These are phyloP conservation scores for Scopus umbretta DNA, from an alignment of 2,113 vertebrate species.

Conservation along the genomic window DNA sequence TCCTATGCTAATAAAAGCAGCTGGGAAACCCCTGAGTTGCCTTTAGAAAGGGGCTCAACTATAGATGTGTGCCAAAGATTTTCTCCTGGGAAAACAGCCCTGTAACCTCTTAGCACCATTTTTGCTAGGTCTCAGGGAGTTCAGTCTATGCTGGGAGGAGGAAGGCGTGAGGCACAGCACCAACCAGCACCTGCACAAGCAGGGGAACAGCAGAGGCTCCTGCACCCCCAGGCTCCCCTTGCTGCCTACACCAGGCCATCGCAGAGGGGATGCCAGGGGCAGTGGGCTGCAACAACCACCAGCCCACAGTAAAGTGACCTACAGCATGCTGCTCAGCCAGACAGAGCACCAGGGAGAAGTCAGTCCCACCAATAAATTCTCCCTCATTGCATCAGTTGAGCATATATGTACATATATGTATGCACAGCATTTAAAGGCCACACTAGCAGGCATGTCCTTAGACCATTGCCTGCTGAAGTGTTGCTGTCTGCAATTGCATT, in stretches of 20 bases:
- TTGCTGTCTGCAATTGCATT: neutral
- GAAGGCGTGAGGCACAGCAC: neutral
- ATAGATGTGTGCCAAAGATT: neutral
- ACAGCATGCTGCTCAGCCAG: neutral
- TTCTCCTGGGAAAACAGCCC: neutral
- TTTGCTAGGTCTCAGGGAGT: neutral
- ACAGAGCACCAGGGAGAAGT: neutral
- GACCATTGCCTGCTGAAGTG: neutral
- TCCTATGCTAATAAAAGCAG: neutral
- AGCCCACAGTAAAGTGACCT: too few species aligned
- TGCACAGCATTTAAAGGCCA: neutral
- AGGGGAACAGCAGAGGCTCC: neutral
- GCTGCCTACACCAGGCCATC: neutral
- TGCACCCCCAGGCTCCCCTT: rapidly evolving
- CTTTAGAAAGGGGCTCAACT: neutral
- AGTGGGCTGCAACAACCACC: neutral
- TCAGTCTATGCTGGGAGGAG: neutral
- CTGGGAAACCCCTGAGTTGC: neutral
- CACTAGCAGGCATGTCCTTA: neutral
- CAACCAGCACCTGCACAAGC: neutral
- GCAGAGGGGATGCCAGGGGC: neutral
- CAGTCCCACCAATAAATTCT: neutral
- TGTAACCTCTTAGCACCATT: neutral
- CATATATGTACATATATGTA: too few species aligned
- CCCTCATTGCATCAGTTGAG: neutral